phyloP scores from a whole-genome alignment of 1,140 invertebrate genomes.

The Calliphora vicina region DNA sequence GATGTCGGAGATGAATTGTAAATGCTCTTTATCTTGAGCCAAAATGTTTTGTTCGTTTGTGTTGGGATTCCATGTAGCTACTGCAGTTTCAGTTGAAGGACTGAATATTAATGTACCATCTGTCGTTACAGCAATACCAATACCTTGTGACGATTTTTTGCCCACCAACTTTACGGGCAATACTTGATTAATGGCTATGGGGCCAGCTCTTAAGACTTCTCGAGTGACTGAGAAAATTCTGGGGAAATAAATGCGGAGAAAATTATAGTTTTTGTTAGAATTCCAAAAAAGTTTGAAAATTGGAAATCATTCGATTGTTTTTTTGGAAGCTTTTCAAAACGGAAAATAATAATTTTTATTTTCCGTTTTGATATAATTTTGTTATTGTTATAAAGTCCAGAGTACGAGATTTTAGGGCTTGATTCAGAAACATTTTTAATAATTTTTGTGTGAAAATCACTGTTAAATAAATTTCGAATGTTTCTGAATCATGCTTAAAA shows the following conservation, averaged over 20 bases:
- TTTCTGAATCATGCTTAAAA: too few relatives aligned
- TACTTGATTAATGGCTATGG: slow-evolving; percentile 72
- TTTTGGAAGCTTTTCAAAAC: too few relatives aligned
- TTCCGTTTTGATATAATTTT: background rate
- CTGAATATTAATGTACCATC: slow-evolving; percentile 78
- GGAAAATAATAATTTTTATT: too few relatives aligned
- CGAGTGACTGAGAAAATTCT: slow-evolving; percentile 79
- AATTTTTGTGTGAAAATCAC: too few relatives aligned
- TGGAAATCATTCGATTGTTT: too few relatives aligned
- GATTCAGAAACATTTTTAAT: too few relatives aligned
- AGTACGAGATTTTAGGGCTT: too few relatives aligned
- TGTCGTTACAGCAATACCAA: slow-evolving; percentile 74
- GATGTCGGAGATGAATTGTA: slow-evolving; percentile 80
- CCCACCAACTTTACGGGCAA: slow-evolving; percentile 78
- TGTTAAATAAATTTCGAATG: too few relatives aligned
- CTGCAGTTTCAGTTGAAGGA: slow-evolving; percentile 78
- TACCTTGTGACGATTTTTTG: slow-evolving; percentile 81
- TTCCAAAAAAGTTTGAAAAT: too few relatives aligned
- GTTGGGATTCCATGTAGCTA: slow-evolving; percentile 78
- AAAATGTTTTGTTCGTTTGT: slow-evolving; percentile 72
- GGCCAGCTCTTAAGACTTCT: slow-evolving; percentile 73
- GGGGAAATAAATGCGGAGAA: slow-evolving; percentile 45
- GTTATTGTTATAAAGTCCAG: too few relatives aligned
- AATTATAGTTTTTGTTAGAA: background rate
- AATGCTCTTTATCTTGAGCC: slow-evolving; percentile 71